These are phyloP conservation scores for Thysanoteuthis rhombus DNA, from an alignment of 2,888 invertebrate genomes.

Conservation along the genomic window DNA sequence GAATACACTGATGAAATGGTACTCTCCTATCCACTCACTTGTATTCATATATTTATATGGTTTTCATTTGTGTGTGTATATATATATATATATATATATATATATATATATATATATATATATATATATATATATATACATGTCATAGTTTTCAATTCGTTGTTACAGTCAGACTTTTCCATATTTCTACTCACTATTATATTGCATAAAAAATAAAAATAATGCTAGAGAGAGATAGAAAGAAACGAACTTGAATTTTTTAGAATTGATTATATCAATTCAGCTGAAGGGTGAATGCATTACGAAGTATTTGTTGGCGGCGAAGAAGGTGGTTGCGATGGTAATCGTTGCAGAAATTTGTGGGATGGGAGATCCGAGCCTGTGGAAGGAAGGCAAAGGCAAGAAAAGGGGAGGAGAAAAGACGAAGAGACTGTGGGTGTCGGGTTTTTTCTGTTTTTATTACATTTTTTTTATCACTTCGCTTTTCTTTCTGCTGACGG, in stretches of 20 bases:
- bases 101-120: too few species aligned
- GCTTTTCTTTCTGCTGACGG: neutral
- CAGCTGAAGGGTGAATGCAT: neutral
- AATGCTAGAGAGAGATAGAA: neutral
- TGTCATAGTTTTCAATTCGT: neutral
- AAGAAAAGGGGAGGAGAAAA: neutral
- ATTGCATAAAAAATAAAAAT: neutral
- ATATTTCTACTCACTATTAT: neutral
- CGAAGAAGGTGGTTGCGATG: neutral
- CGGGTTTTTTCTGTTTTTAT: neutral
- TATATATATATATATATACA: neutral
- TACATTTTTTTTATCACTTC: neutral
- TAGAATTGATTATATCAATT: neutral
- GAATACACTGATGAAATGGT: too few species aligned
- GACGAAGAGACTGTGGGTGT: neutral
- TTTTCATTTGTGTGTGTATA: too few species aligned
- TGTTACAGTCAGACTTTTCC: neutral
- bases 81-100: neutral
- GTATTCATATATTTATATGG: too few species aligned
- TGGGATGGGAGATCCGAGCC: neutral
- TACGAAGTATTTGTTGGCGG: neutral
- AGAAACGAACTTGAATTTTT: neutral
- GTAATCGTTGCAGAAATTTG: neutral
- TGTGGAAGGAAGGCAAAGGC: neutral
- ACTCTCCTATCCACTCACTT: too few species aligned